Evolutionary conservation across 30 jellyfish, hydroid and myxozoan species (phyloP).

Genomic region (Pelagia noctiluca): DNA sequence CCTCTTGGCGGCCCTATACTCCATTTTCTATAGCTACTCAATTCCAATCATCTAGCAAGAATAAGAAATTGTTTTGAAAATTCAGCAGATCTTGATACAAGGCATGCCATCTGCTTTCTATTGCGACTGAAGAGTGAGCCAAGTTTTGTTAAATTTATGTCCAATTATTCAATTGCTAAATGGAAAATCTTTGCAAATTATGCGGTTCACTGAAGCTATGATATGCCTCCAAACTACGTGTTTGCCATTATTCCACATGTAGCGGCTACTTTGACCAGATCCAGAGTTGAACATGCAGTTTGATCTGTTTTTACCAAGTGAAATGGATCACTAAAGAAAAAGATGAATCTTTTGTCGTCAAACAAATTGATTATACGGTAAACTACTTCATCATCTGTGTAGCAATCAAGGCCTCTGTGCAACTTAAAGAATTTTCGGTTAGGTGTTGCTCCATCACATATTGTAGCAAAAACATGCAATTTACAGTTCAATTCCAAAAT

Average conservation of each 20-base stretch:
- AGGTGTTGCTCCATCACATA: slow-evolving; percentile 27
- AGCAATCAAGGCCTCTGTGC: neutral
- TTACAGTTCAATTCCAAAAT: slow-evolving; percentile 5
- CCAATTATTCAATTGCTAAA: too few relatives aligned
- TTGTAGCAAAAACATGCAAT: slow-evolving; percentile 11
- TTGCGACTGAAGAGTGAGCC: too few relatives aligned
- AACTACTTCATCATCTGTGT: neutral
- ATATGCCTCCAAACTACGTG: slow-evolving; percentile 28
- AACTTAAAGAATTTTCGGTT: slow-evolving; percentile 5
- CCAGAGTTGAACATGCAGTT: slow-evolving; percentile 41
- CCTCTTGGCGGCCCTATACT: too few relatives aligned
- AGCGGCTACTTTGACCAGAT: neutral
- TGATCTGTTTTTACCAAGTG: slow-evolving; percentile 34
- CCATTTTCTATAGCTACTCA: too few relatives aligned
- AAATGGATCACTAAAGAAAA: slow-evolving; percentile 22
- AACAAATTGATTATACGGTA: slow-evolving; percentile 12
- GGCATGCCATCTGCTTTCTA: too few relatives aligned
- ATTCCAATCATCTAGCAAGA: too few relatives aligned
- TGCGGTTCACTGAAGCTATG: too few relatives aligned
- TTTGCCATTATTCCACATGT: slow-evolving; percentile 35
- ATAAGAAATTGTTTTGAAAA: too few relatives aligned
- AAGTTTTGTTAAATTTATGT: too few relatives aligned
- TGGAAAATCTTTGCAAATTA: too few relatives aligned
- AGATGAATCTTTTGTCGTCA: slow-evolving; percentile 6
- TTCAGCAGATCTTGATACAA: too few relatives aligned